A percentile compares a stretch with the other conserved stretches of the same genome.
Evolutionary conservation across 2,797 vertebrate genomes (phyloP).

Genomic region (Otolemur crassicaudatus): DNA sequence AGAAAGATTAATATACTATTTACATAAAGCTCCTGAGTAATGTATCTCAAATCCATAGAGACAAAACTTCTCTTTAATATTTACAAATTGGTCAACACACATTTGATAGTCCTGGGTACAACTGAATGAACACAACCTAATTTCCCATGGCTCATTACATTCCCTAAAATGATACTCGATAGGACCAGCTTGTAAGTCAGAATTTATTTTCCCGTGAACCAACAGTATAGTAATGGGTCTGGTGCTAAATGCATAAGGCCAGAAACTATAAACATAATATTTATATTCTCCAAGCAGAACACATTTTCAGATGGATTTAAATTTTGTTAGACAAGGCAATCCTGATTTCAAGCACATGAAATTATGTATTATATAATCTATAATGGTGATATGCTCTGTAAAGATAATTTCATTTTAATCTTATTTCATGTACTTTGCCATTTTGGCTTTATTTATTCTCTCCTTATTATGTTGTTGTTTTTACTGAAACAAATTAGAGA

Average conservation of each 20-base stretch:
- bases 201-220: not conserved
- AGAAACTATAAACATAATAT: not conserved
- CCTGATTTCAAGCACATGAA: not conserved
- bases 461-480: not conserved
- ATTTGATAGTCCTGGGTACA: not conserved
- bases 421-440: not conserved
- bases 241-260: not conserved
- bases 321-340: not conserved
- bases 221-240: not conserved
- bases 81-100: constrained; percentile 1
- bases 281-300: not conserved
- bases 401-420: constrained; percentile 12
- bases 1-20: not conserved
- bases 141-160: not conserved
- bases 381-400: not conserved
- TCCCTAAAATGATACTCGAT: not conserved
- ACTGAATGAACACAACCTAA: not conserved
- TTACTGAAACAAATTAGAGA: constrained; percentile 15
- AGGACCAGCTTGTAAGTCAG: not conserved
- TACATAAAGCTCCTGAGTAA: not conserved
- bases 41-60: not conserved
- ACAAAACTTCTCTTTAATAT: constrained; percentile 27
- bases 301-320: not conserved
- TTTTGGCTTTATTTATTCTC: not conserved
- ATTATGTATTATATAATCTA: not conserved